Percentiles rank a stretch among this genome's conserved stretches.
Evolutionary conservation across 37 sponge, comb jelly and placozoan species (phyloP).

Genomic region (Amphimedon queenslandica): DNA sequence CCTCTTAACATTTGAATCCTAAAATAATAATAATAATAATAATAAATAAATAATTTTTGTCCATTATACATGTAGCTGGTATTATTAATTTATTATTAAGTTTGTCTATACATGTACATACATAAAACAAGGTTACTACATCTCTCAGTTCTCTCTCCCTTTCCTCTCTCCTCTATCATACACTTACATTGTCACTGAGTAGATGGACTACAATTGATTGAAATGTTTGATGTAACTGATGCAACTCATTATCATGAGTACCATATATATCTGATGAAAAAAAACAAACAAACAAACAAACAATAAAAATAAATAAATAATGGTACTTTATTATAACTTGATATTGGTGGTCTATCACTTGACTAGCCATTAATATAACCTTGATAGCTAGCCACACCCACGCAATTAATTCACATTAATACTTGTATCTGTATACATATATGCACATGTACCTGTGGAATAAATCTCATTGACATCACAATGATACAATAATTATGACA

Average conservation of each 20-base stretch:
- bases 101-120: not conserved
- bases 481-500: too few relatives aligned
- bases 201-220: conserved; percentile 63
- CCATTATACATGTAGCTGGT: not conserved
- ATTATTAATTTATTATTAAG: too few relatives aligned
- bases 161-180: too few relatives aligned
- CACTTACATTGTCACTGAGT: conserved; percentile 71
- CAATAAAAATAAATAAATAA: too few relatives aligned
- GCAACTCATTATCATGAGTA: conserved; percentile 72
- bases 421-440: too few relatives aligned
- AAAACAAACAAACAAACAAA: not conserved
- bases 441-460: too few relatives aligned
- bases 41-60: not conserved
- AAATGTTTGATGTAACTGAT: conserved; percentile 53
- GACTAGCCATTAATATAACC: too few relatives aligned
- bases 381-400: too few relatives aligned
- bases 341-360: conserved; percentile 25
- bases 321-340: conserved; percentile 18
- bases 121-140: too few relatives aligned
- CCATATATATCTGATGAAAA: conserved; percentile 36
- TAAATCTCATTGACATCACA: too few relatives aligned
- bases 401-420: too few relatives aligned
- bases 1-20: conserved; percentile 88
- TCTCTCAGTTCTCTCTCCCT: too few relatives aligned
- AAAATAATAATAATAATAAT: not conserved